Base-by-base conservation (phyloP, 2,888 invertebrate genomes). In the Molanna angustata region DNA sequence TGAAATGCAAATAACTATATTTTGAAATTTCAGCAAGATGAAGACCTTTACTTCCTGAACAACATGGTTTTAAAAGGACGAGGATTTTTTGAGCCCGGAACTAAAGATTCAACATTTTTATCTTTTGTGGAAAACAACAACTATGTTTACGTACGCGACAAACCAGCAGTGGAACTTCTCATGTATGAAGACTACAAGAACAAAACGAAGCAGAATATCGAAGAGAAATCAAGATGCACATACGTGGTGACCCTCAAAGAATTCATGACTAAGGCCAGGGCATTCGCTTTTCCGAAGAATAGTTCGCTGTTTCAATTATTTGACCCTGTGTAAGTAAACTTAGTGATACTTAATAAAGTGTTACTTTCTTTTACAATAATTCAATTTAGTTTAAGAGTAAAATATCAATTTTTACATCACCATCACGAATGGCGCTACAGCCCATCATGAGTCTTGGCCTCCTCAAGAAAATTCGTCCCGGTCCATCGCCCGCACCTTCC, bases 171-270 rank as follows among this genome's bases (percentile, higher is more conserved):
- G 4, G 82, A 86, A 62, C 79, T 84, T 59, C 70, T 86, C 3
- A 81, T 91, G 71, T 86, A 86, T 61, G 67, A 73, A 1, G 86
- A 90, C 64, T 91, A 90, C 63, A 69, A 80, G 52, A 73, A 69
- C 44, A 87, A 85, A 64, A 77, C 83, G 0, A 62, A 74, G 20
- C 71, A 78, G 58, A 74, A 73, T 0, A 65, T 78, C 0, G 73
- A 74, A 1, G 88, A 90, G 64, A 72, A 74, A 9, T 69, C 82
- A 1, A 78, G 88, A 46, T 92, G 92, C 64, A 85, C 86, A 0
- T 90, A 84, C 64, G 91, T 91, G 0, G 79, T 88, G 46, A 86
- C 88, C 4, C 84, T 84, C 14, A 78, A 82, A 40, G 70, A 82
- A 0, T 84, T 90, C 59, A 77, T 86, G 63, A 79, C 74, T 32